Base-by-base conservation (phyloP, 2,113 vertebrate species). In the Telmatochromis sp. region DNA sequence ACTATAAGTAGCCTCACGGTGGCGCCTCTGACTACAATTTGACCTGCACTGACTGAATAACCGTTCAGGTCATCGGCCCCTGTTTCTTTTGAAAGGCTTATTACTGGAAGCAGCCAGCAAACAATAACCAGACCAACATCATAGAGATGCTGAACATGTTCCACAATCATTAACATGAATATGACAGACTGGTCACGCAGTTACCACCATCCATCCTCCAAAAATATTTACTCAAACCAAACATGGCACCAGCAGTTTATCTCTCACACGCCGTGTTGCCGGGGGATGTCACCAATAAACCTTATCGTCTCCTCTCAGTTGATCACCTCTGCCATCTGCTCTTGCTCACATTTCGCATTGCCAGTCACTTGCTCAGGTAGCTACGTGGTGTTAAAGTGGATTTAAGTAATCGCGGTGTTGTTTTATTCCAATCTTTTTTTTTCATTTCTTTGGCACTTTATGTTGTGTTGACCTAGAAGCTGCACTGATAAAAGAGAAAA, bases 141-240 rank as follows among this genome's bases (percentile, higher is more conserved):
- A 78, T 33, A n/a, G 49, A 87, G 37, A 37, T 28, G 7, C 23
- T 42, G 80, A 21, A 51, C 15, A 37, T 47, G 5, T 81, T 83
- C 68, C 78, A 63, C 88, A 51, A 57, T 91, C 80, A 91, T 70
- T 81, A 90, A 42, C 65, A 31, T 85, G 54, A 86, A 33, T 73
- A 21, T 60, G 80, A 78, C 87, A 9, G 40, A 70, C 9, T 5
- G 13, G 53, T 84, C 84, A 75, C 21, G 4, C 63, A 73, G 51
- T 89, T 95, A 78, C 84, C 89, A 60, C 70, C 26, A 26, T 89
- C 51, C 84, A 57, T 75, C 85, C 70, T 79, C 65, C 85, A 87
- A 92, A 95, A 94, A 93, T 95, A 94, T 96, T 96, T 93, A 94
- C 95, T 85, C 75, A 88, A 80, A 84, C 83, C 92, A 94, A 95